Evolutionary conservation across 2,888 invertebrate genomes (phyloP).

Genomic region (Limnephilus auricula): DNA sequence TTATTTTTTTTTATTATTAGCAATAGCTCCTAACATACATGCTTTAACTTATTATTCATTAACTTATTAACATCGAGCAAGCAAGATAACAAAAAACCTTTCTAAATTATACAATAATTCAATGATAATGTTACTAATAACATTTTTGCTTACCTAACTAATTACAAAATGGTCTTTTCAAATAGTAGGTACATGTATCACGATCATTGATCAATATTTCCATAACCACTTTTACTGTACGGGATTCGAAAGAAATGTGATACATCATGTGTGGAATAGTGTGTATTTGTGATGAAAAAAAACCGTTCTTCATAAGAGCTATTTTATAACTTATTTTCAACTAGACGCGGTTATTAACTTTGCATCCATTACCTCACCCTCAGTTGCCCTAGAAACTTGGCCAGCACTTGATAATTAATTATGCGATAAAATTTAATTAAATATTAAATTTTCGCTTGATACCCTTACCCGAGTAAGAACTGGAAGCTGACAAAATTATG

Average conservation of each 20-base stretch:
- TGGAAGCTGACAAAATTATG: background rate
- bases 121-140: too few species aligned
- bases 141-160: too few species aligned
- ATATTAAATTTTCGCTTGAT: background rate
- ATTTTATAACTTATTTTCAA: background rate
- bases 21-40: too few species aligned
- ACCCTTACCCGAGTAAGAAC: background rate
- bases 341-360: background rate
- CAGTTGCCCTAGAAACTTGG: background rate
- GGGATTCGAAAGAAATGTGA: background rate
- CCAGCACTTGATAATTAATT: background rate
- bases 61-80: too few species aligned
- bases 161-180: too few species aligned
- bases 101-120: too few species aligned
- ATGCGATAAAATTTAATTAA: background rate
- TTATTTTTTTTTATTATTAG: too few species aligned
- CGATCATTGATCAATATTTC: background rate
- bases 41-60: too few species aligned
- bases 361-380: background rate
- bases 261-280: background rate
- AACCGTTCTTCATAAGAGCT: background rate
- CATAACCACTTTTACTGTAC: background rate
- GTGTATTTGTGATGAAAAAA: background rate
- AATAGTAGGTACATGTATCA: background rate
- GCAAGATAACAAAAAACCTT: too few species aligned